Base-by-base conservation (phyloP, 1,140 invertebrate species). In the Euborellia annulipes region DNA sequence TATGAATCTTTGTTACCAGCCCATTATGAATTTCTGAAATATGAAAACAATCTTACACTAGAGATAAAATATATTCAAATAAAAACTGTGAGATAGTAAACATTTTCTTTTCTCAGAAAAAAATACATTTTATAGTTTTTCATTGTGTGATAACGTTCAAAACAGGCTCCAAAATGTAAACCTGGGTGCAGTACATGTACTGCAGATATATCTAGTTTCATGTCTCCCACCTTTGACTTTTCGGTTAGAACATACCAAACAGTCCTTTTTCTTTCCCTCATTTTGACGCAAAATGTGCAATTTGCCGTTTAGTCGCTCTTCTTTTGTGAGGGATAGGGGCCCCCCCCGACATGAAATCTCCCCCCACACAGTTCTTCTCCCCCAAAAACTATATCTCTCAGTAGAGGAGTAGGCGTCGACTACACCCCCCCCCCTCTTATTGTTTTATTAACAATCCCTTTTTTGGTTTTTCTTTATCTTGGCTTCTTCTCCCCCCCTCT, bases 351-450 rank as follows among this genome's bases (percentile, higher is more conserved):
- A 53, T 42, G 43, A 37, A 38, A 49, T 54, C 2, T 47, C 36
- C 50, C 52, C 52, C 48, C 50, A 54, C 47, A 54, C 52, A 3
- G 52, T 43, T 4, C 43, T 50, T 45, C 54, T 54, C 34, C 41
- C 20, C 47, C 4, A 11, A 27, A 27, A 27, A 27, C 23, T 6
- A 27, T 27, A 27, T 27, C 4, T 6, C 23, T 4, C 23, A 6
- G 23, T 6, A 50, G 52, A 51, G 36, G 54, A 47, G 27, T 55
- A 48, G 9, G 52, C 49, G 36, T 41, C 27, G 39, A 54, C 50
- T 9, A 55, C 50, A 23, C 47, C 50, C 32, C 45, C 47, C 52
- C 53, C 53, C 51, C 36, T 36, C 36, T 45, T 36, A 36, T 36
- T 45, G 36, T 45, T 36, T 52, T 22, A 27, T 50, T 41, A 3